Base-by-base conservation (phyloP, 2,888 invertebrate species). In the Eucriotettix oculatus region DNA sequence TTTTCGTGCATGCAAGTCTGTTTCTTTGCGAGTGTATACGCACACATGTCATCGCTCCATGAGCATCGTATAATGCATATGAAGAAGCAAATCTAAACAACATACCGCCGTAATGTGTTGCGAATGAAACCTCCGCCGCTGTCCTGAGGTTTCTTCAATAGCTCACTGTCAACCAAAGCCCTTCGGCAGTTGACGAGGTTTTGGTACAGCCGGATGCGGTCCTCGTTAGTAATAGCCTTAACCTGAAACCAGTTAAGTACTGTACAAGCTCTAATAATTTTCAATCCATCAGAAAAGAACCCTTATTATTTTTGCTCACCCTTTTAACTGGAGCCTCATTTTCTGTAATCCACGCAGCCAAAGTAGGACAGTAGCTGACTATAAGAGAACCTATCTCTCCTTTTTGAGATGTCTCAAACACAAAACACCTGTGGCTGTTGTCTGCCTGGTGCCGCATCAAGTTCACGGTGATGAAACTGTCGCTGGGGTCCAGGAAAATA, bases 301-400 rank as follows among this genome's bases (percentile, higher is more conserved):
- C 29, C 29, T 29, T 5, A 29, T 29, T 29, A 29, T 29, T 29
- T 29, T 29, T 29, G 29, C 82, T 82, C 14, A 77, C 72, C 67
- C 79, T 79, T 68, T 81, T 82, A 44, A 78, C 76, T 0, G 82
- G 80, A 14, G 80, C 78, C 69, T 84, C 84, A 66, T 79, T 87
- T 69, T 90, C 90, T 14, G 64, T 85, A 59, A 90, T 81, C 78
- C 90, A 90, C 63, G 84, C 86, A 1, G 90, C 91, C 57, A 94
- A 78, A 10, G 84, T 78, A 0, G 94, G 92, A 68, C 87, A 92
- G 72, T 96, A 96, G 52, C 92, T 90, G 10, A 93, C 90, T 70
- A 95, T 92, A 55, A 95, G 75, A 68, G 90, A 90, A 0, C 93
- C 95, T 56, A 96, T 91, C 75, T 95, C 95, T 68, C 87, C 85